Evolutionary conservation across 2,888 invertebrate genomes (phyloP).

Genomic region (Mellilla xanthometata): DNA sequence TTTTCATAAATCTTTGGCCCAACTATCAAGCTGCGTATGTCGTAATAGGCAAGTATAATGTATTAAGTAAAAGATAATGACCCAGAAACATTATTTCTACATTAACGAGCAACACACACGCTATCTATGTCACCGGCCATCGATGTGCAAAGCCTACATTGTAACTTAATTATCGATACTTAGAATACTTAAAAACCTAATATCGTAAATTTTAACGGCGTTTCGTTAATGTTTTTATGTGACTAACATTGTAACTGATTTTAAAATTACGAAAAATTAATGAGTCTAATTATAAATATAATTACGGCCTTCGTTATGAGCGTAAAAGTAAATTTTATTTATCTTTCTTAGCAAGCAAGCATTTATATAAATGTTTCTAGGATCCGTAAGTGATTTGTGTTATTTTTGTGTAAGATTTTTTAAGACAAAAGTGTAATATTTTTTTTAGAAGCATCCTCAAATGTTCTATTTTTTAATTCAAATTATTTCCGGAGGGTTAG

Average conservation of each 20-base stretch:
- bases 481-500: too few species aligned
- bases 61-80: constrained; percentile 74
- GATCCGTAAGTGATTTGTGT: too few species aligned
- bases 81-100: constrained; percentile 68
- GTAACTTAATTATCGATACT: constrained; percentile 46
- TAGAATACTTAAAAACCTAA: constrained; percentile 36
- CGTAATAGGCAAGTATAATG: constrained; percentile 49
- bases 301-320: background rate
- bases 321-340: too few species aligned
- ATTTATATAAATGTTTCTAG: too few species aligned
- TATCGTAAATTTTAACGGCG: constrained; percentile 25
- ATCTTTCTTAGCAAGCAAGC: too few species aligned
- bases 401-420: too few species aligned
- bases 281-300: constrained; percentile 1
- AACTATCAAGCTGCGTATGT: constrained; percentile 41
- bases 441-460: too few species aligned
- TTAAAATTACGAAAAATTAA: constrained; percentile 9
- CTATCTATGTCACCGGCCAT: constrained; percentile 39
- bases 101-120: constrained; percentile 55
- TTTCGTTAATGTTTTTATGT: constrained; percentile 16
- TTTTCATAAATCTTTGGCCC: background rate
- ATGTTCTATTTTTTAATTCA: too few species aligned
- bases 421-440: too few species aligned
- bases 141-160: constrained; percentile 48
- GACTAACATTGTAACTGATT: constrained; percentile 11